Evolutionary conservation across 2,113 vertebrate genomes (phyloP), one percentile per base, ranked within the genome.

Genomic region (Malaclemys terrapin): DNA sequence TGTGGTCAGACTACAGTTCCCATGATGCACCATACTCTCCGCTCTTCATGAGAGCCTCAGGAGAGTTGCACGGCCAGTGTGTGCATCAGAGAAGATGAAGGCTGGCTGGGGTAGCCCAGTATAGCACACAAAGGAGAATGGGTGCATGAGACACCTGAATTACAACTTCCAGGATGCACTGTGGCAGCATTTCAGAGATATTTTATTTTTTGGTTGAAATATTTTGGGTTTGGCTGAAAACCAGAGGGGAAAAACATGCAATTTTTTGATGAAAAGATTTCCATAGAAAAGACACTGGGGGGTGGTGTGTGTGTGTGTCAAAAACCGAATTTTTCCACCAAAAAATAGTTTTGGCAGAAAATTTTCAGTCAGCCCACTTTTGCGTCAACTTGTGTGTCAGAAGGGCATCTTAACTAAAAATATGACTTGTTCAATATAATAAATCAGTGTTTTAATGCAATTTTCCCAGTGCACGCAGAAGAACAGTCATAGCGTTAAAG

Each of bases 31-130:
- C 6, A 38, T 35, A 11, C 45, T 84, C 88, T 84, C 10, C 50
- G 56, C 9, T 81, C 11, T 50, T 38, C 11, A 11, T 20, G 31
- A 52, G 50, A 5, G 27, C 27, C 19, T 13, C 10, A 69, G 17
- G 29, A 56, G 65, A 56, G 80, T 9, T 7, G 19, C 24, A 52
- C 76, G 59, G 45, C 24, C 82, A 57, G 19, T 84, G 50, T 0
- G 1, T 0, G 0, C 5, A 24, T 0, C 2, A n/a, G 16, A 50
- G 85, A 84, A 45, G 20, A 75, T 25, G 20, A 45, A 75, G 10
- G 31, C n/a, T 75, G 22, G 6, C 80, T 35, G 45, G 79, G 45
- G 2, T 20, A 82, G 80, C 11, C 31, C 31, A 56, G 42, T 24
- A 17, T 19, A 49, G 50, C 22, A 17, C 6, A n/a, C 49, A 56